phyloP scores from a whole-genome alignment of 2,888 invertebrate species.

The Polia nebulosa region DNA sequence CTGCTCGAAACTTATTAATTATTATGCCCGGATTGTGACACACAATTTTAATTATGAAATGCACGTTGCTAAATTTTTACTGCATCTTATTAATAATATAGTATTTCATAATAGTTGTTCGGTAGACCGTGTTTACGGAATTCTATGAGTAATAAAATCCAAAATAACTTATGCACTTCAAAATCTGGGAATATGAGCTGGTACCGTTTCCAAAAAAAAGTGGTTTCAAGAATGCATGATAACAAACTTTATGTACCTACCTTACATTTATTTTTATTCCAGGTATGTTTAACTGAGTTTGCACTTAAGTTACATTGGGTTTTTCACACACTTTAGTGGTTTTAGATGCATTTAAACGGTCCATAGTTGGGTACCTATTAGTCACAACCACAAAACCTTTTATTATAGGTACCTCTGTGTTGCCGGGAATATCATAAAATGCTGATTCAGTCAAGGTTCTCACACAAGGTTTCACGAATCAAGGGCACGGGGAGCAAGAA shows the following conservation, averaged over 20 bases:
- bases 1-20: slow-evolving; percentile 12
- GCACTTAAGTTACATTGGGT: slow-evolving; percentile 14
- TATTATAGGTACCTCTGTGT: slow-evolving; percentile 18
- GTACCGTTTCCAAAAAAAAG: background rate
- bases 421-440: slow-evolving; percentile 39
- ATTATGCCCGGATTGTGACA: slow-evolving; percentile 4
- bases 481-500: slow-evolving; percentile 43
- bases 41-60: slow-evolving; percentile 4
- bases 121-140: background rate
- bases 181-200: background rate
- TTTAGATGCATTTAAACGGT: slow-evolving; percentile 15
- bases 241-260: background rate
- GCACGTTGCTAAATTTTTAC: background rate
- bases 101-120: background rate
- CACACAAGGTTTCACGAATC: slow-evolving; percentile 38
- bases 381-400: slow-evolving; percentile 25
- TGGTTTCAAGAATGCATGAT: background rate
- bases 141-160: background rate
- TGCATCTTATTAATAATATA: background rate
- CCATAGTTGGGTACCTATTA: slow-evolving; percentile 14
- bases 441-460: slow-evolving; percentile 43
- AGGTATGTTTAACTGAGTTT: background rate
- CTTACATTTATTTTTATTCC: background rate
- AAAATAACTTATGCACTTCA: background rate
- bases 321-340: slow-evolving; percentile 17